Evolutionary conservation across 2,797 vertebrate species (phyloP), one percentile per base, ranked within the genome.

Genomic region (Eulemur mongoz): DNA sequence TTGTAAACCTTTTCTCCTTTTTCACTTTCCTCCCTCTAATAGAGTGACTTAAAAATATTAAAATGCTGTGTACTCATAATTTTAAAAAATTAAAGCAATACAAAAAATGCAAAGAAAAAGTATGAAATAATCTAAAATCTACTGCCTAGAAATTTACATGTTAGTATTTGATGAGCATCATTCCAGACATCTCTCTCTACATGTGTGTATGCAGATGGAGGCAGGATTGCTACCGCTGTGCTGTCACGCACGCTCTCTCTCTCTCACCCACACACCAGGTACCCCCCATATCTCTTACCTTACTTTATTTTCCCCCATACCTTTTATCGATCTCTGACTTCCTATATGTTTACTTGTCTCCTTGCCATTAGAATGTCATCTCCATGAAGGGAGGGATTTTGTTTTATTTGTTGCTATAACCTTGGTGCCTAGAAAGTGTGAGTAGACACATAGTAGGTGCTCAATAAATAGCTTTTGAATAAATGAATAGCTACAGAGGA

Each of bases 61-160:
- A 81, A 95, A 89, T 27, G 48, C 27, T 83, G 2, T 20, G 69
- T 43, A 78, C 38, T 57, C 17, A 18, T 79, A 43, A 91, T 67
- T 52, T 52, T 38, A 15, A 67, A 85, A 93, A 91, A 50, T 73
- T n/a, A 63, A 92, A 91, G 17, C 25, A 69, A 80, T 70, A 35
- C 30, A 94, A n/a, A 92, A 93, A 80, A 50, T 92, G 14, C 18
- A 91, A 91, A 76, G 3, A 87, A 89, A 83, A 92, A 84, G 79
- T 30, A 7, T 59, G 13, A 84, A 83, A 81, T 45, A 67, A 91
- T 35, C 6, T 35, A 82, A 86, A 94, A 73, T 63, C 86, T 82
- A 48, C 27, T 85, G 50, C 57, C 20, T 38, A 76, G 59, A 78
- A 40, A 38, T 72, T 67, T 57, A 9, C 27, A 32, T 61, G 45